phyloP scores from a whole-genome alignment of 2,797 vertebrate species.

The Perdix hodgsoniae region DNA sequence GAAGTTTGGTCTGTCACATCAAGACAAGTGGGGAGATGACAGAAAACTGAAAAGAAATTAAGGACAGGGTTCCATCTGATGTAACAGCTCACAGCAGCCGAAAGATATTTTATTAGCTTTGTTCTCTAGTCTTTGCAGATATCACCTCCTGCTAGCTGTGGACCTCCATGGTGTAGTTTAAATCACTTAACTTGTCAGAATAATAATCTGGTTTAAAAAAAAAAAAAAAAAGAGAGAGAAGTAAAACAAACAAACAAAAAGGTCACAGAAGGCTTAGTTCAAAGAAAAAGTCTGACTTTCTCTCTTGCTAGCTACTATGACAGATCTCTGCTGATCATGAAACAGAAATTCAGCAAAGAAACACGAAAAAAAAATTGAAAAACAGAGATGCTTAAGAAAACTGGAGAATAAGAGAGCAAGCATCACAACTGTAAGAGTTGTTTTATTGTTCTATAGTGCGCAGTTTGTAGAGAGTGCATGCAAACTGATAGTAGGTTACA shows the following conservation, averaged over 20 bases:
- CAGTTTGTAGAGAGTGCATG: neutral
- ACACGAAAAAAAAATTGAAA: neutral
- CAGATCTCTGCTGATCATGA: neutral
- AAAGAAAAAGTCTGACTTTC: neutral
- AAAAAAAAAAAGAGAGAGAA: neutral
- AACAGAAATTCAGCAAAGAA: neutral
- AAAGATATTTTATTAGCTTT: neutral
- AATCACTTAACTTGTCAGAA: neutral
- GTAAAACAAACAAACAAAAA: neutral
- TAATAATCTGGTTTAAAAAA: neutral
- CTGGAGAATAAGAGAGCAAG: neutral
- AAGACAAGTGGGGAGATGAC: neutral
- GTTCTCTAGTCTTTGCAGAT: neutral
- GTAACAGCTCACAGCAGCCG: neutral
- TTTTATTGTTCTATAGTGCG: neutral
- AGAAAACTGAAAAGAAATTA: neutral
- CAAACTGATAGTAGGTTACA: neutral
- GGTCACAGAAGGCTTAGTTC: neutral
- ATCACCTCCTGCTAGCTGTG: neutral
- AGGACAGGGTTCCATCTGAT: neutral
- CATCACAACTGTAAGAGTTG: neutral
- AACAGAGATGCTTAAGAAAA: neutral
- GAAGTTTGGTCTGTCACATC: neutral
- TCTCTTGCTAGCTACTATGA: neutral
- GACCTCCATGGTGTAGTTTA: neutral